Evolutionary conservation across 2,113 vertebrate genomes (phyloP).

Genomic region (Microtus oregoni): DNA sequence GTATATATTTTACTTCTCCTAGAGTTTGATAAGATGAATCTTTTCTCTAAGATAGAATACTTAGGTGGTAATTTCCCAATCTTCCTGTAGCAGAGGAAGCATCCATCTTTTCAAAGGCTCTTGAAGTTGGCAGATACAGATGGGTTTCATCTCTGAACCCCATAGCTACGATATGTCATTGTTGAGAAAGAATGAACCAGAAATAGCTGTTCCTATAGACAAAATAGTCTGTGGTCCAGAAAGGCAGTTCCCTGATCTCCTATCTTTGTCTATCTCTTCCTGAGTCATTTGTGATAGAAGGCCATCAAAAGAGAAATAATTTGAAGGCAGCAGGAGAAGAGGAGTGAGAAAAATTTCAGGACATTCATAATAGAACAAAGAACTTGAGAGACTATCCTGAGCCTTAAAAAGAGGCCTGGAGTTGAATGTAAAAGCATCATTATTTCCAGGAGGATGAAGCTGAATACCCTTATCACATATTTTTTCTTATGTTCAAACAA

Average conservation of each 20-base stretch:
- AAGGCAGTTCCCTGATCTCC: slow-evolving; percentile 2
- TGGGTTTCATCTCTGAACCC: background rate
- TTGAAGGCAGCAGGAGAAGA: background rate
- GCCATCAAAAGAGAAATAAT: background rate
- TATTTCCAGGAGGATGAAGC: background rate
- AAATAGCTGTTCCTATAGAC: slow-evolving; percentile 40
- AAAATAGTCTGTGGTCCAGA: background rate
- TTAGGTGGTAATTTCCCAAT: slow-evolving; percentile 8
- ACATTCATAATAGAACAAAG: background rate
- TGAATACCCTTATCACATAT: background rate
- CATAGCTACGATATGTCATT: slow-evolving; percentile 9
- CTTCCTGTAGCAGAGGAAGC: background rate
- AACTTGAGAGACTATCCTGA: background rate
- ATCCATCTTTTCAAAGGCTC: background rate
- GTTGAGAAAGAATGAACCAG: slow-evolving; percentile 10
- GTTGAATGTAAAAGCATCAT: background rate
- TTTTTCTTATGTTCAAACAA: background rate
- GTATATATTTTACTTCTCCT: slow-evolving; percentile 32
- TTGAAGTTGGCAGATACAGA: background rate
- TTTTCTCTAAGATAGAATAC: background rate
- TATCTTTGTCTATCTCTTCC: slow-evolving; percentile 40
- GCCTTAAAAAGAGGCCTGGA: background rate
- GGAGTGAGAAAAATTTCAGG: background rate
- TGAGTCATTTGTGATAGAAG: slow-evolving; percentile 27
- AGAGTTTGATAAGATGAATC: background rate